A percentile compares a stretch with the other conserved stretches of the same genome.
Conservation (phyloP, 2,888 invertebrate species). For the Eudemis profundana region DNA sequence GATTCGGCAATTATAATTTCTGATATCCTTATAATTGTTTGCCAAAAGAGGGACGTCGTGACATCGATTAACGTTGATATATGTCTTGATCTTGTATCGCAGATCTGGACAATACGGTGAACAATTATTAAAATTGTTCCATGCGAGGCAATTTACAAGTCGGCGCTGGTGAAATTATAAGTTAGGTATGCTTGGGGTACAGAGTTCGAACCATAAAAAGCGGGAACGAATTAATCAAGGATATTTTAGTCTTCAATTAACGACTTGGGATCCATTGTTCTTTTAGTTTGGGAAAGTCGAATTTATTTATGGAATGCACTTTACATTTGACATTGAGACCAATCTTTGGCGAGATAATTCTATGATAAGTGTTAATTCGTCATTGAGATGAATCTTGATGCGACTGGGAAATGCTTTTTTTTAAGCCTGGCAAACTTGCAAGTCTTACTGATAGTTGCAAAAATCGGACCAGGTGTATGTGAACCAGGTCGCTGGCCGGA, state of each 20-base stretch:
- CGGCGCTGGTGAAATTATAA: slow-evolving; percentile 21
- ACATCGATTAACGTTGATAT: slow-evolving; percentile 38
- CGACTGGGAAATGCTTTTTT: too few relatives aligned
- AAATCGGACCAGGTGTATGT: too few relatives aligned
- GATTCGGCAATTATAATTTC: slow-evolving; percentile 36
- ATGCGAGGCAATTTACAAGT: slow-evolving; percentile 3
- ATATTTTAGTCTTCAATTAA: slow-evolving; percentile 20
- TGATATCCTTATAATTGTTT: slow-evolving; percentile 36
- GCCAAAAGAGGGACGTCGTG: slow-evolving; percentile 13
- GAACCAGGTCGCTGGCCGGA: too few relatives aligned
- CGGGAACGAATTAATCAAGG: slow-evolving; percentile 31
- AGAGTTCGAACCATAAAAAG: slow-evolving; percentile 18
- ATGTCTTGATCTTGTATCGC: slow-evolving; percentile 42
- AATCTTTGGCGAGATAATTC: neutral
- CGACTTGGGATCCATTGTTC: slow-evolving; percentile 16
- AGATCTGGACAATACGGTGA: slow-evolving; percentile 27
- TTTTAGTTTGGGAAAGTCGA: neutral
- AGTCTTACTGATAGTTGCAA: too few relatives aligned
- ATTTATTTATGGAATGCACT: neutral
- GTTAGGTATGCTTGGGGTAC: slow-evolving; percentile 12
- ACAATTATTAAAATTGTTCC: slow-evolving; percentile 18
- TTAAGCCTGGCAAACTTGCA: too few relatives aligned
- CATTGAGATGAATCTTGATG: too few relatives aligned
- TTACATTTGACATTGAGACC: slow-evolving; percentile 13
- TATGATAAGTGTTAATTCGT: neutral